A percentile compares a stretch with the other conserved stretches of the same genome.
Evolutionary conservation across 2,888 invertebrate species (phyloP).

Genomic region (Colostygia pectinataria): DNA sequence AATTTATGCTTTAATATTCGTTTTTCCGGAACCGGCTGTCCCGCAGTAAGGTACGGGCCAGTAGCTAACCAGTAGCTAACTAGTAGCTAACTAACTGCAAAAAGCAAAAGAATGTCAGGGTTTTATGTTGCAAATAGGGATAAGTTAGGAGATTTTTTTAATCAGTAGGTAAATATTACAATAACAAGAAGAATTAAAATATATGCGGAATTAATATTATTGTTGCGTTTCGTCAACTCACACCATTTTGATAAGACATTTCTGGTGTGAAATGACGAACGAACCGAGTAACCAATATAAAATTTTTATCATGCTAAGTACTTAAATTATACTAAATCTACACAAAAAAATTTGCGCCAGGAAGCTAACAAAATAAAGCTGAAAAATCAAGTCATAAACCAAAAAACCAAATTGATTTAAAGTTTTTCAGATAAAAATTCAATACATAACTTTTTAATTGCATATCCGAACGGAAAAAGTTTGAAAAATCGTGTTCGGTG

Average conservation of each 20-base stretch:
- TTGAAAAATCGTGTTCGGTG: constrained; percentile 26
- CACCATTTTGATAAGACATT: no score
- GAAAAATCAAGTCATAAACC: constrained; percentile 8
- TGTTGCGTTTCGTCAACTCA: no score
- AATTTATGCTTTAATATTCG: constrained; percentile 58
- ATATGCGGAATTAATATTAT: no score
- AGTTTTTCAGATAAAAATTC: constrained; percentile 26
- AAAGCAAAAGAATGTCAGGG: not conserved
- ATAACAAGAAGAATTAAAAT: no score
- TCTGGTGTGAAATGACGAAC: no score
- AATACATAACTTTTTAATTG: constrained; percentile 35
- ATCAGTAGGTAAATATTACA: no score
- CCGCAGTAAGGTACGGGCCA: not conserved
- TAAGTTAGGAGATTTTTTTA: no score
- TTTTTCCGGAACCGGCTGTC: constrained; percentile 33
- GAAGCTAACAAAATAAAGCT: not conserved
- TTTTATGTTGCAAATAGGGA: no score
- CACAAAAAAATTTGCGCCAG: no score
- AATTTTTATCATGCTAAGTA: no score
- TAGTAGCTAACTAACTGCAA: constrained; percentile 1
- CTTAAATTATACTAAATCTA: no score
- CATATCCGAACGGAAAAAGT: constrained; percentile 24
- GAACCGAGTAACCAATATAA: no score
- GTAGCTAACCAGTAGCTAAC: not conserved
- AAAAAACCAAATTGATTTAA: constrained; percentile 21